phyloP scores from a whole-genome alignment of 2,113 vertebrate species.

The Atlantisia rogersi region DNA sequence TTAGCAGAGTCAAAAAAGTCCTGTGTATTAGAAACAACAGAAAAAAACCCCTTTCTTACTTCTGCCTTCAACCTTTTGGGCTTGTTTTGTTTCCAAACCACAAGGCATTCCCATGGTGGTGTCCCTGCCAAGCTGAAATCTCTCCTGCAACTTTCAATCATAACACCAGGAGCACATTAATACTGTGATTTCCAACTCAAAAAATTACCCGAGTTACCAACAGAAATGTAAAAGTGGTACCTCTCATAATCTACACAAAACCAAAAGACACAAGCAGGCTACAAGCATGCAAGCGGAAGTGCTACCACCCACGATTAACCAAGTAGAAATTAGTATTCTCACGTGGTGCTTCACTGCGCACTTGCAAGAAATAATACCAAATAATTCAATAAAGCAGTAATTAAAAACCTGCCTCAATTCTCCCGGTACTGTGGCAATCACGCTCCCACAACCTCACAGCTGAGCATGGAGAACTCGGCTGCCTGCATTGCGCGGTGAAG shows the following conservation, averaged over 20 bases:
- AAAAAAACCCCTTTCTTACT: slow-evolving; percentile 3
- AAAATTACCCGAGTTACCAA: neutral
- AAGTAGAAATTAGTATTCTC: slow-evolving; percentile 66
- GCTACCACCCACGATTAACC: slow-evolving; percentile 20
- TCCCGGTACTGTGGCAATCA: slow-evolving; percentile 54
- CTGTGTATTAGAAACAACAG: neutral
- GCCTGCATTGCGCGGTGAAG: slow-evolving; percentile 3
- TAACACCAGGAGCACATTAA: neutral
- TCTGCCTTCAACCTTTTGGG: neutral
- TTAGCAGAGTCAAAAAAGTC: slow-evolving; percentile 27
- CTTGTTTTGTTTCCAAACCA: neutral
- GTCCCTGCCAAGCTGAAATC: neutral
- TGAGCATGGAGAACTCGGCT: slow-evolving; percentile 56
- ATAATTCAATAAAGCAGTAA: slow-evolving; percentile 70
- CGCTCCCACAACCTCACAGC: slow-evolving; percentile 44
- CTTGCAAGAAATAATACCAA: slow-evolving; percentile 69
- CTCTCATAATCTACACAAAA: neutral
- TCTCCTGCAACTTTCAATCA: neutral
- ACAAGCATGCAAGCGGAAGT: neutral
- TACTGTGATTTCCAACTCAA: neutral
- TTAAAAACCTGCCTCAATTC: slow-evolving; percentile 70
- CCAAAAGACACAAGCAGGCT: neutral
- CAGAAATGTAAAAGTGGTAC: neutral
- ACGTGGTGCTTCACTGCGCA: slow-evolving; percentile 5
- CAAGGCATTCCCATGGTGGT: neutral